phyloP scores from a whole-genome alignment of 2,113 vertebrate genomes.

The Sturnus vulgaris region DNA sequence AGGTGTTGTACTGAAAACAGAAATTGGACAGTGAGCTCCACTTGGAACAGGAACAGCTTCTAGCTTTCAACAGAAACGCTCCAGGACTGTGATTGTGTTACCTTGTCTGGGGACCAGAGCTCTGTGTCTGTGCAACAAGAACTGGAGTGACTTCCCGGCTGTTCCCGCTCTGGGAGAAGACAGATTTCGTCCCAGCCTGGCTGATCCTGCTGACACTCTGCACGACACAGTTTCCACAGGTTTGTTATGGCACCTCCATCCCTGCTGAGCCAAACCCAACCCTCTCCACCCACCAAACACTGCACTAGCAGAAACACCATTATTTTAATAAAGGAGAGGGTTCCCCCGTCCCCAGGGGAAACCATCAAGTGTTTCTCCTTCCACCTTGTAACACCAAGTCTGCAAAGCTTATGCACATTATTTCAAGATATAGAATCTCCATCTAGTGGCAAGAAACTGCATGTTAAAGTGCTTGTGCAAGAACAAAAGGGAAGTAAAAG shows the following conservation, averaged over 20 bases:
- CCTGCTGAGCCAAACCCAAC: neutral
- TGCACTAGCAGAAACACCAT: neutral
- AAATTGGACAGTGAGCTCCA: neutral
- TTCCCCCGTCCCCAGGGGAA: too few species aligned
- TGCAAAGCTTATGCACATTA: neutral
- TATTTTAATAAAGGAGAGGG: neutral
- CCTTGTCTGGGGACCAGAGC: conserved; percentile 95
- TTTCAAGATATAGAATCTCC: neutral
- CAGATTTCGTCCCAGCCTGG: conserved; percentile 91
- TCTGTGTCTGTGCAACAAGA: conserved; percentile 95
- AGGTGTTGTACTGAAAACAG: conserved; percentile 84
- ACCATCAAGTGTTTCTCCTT: neutral
- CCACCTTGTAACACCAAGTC: neutral
- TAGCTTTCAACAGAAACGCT: too few species aligned
- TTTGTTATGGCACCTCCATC: conserved; percentile 47
- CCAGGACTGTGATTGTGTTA: neutral
- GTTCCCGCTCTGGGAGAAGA: conserved; percentile 96
- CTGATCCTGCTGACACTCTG: conserved; percentile 92
- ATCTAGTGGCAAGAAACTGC: neutral
- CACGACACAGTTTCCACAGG: conserved; percentile 67
- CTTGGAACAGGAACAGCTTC: neutral
- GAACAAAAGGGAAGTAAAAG: neutral
- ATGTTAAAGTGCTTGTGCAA: neutral
- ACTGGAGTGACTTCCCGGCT: conserved; percentile 92
- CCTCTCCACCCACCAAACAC: neutral